Evolutionary conservation across 2,113 vertebrate genomes (phyloP), one percentile per base, ranked within the genome.

Genomic region (Pipra filicauda): DNA sequence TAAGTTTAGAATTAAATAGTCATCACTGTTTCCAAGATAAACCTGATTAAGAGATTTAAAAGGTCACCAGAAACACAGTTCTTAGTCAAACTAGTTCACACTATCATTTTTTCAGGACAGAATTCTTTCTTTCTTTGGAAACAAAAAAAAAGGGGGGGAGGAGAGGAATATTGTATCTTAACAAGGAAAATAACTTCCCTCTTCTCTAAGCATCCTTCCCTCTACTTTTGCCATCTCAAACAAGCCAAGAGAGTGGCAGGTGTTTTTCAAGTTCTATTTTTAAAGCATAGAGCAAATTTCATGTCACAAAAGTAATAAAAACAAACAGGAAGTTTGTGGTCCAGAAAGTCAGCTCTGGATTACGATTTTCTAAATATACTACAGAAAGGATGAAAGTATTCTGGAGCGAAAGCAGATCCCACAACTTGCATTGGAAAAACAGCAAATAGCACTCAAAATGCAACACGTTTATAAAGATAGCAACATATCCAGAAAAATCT

Each of bases 1-100:
- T 89, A 94, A 92, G 55, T 83, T 88, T 44, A 89, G 85, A 96
- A 88, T 94, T 91, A 91, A 94, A 94, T 7, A 87, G 55, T 71
- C 66, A 71, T 82, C 51, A 72, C 43, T 44, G 44, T 75, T 94
- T 85, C 74, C 49, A 74, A 90, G 89, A 96, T 57, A 96, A 96
- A 93, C 51, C 62, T 71, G 88, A 95, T 93, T 94, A 93, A 76
- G 54, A 67, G 64, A 96, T 91, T 94, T 84, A 28, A 91, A 92
- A 93, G 72, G 54, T 95, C 88, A 92, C 51, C 48, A 82, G 70
- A 95, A 95, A 82, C 23, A 87, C 1, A 4, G 33, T 57, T 71
- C 76, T 87, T 37, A 37, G 9, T 65, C 81, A 94, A 86, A 54
- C 17, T 44, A 59, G 19, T 70, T 92, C 76, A 95, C 22, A 4